A percentile compares a stretch with the other conserved stretches of the same genome.
These are phyloP conservation scores for Trissoscelio sp. DNA, from an alignment of 2,888 invertebrate genomes.

Conservation along the genomic window DNA sequence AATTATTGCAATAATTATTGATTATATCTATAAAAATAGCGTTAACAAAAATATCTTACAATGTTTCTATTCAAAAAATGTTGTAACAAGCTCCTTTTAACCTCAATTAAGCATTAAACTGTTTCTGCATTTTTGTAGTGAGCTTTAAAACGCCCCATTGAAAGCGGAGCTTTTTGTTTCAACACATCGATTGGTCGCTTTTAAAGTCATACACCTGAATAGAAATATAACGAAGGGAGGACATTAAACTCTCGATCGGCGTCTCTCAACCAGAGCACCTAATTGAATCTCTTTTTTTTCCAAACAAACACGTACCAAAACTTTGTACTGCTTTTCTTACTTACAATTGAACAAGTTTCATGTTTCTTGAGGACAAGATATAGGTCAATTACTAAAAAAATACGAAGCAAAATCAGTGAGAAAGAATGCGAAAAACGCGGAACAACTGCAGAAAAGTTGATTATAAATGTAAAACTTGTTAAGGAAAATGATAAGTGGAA, in stretches of 20 bases:
- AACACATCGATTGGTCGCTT: constrained; percentile 44
- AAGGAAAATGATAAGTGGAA: too few relatives aligned
- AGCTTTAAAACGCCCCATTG: constrained; percentile 15
- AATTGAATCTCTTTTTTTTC: constrained; percentile 2
- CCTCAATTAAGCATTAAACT: constrained; percentile 1
- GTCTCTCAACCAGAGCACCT: not conserved
- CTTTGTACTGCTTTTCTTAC: not conserved
- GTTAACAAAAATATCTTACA: not conserved
- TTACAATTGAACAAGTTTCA: constrained; percentile 11
- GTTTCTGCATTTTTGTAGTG: constrained; percentile 6
- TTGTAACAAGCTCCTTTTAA: not conserved
- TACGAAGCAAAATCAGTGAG: too few relatives aligned
- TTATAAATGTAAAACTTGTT: too few relatives aligned
- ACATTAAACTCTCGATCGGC: constrained; percentile 40
- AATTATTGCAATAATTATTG: too few relatives aligned
- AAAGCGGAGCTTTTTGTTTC: constrained; percentile 37
- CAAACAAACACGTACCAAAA: constrained; percentile 14
- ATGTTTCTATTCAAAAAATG: not conserved
- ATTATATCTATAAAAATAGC: too few relatives aligned
- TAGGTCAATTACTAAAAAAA: not conserved
- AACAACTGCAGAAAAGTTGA: too few relatives aligned
- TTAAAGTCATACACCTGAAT: constrained; percentile 43
- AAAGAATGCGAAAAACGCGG: not conserved
- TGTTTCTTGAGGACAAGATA: not conserved
- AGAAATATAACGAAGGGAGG: constrained; percentile 23